A percentile compares a stretch with the other conserved stretches of the same genome.
Conservation (phyloP, 1,140 invertebrate genomes). For the Lanistes nyassanus region DNA sequence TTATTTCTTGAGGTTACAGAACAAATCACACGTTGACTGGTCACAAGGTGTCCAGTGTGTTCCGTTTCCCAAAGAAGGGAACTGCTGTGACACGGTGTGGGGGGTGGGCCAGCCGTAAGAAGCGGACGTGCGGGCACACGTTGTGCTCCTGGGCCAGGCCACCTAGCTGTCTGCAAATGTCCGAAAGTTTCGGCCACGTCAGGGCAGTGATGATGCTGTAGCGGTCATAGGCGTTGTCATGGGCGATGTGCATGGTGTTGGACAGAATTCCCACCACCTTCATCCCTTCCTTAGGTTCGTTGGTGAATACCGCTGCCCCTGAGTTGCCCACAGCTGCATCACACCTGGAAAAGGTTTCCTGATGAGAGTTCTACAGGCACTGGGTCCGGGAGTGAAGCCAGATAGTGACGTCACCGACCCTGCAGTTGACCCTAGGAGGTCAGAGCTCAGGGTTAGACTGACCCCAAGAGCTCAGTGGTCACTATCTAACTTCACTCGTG, state of each 20-base stretch:
- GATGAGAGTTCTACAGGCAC: too few species aligned
- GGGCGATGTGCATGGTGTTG: slow-evolving; percentile 37
- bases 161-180: slow-evolving; percentile 51
- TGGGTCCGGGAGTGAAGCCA: too few species aligned
- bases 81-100: slow-evolving; percentile 13
- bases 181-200: slow-evolving; percentile 46
- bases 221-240: slow-evolving; percentile 23
- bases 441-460: too few species aligned
- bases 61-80: slow-evolving; percentile 37
- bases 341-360: slow-evolving; percentile 27
- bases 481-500: too few species aligned
- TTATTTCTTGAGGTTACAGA: too few species aligned
- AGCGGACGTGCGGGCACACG: slow-evolving; percentile 36
- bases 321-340: slow-evolving; percentile 51
- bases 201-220: slow-evolving; percentile 51
- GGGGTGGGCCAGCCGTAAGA: neutral
- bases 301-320: slow-evolving; percentile 46
- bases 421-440: too few species aligned
- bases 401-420: too few species aligned
- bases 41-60: too few species aligned
- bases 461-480: too few species aligned
- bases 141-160: slow-evolving; percentile 37
- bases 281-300: slow-evolving; percentile 36
- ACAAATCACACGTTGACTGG: too few species aligned
- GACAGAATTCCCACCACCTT: slow-evolving; percentile 53